These are phyloP conservation scores for Paracentrotus lividus DNA, from an alignment of 53 echinoderm and acorn worm species.

Conservation along the genomic window DNA sequence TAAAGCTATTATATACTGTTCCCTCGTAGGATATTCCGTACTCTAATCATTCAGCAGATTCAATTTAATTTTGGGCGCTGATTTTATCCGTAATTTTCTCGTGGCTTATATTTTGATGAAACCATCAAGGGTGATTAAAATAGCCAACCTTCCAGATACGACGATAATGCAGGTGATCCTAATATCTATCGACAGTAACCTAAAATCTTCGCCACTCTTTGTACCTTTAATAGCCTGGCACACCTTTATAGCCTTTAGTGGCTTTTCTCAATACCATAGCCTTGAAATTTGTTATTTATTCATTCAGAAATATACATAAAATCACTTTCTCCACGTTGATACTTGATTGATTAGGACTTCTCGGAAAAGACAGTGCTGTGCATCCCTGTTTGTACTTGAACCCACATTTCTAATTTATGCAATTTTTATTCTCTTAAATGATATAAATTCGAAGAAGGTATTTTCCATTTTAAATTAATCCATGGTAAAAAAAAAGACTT, in stretches of 20 bases:
- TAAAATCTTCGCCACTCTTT: not conserved
- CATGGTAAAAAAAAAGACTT: too few species aligned
- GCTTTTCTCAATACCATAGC: not conserved
- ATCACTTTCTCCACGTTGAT: not conserved
- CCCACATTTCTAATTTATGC: too few species aligned
- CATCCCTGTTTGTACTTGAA: too few species aligned
- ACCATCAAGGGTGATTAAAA: not conserved
- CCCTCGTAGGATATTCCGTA: not conserved
- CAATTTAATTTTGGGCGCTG: not conserved
- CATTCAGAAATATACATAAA: not conserved
- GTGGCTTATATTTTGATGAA: conserved; percentile 40
- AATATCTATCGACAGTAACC: not conserved
- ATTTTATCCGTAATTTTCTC: conserved; percentile 9
- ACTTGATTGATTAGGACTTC: not conserved
- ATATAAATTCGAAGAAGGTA: too few species aligned
- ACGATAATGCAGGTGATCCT: not conserved
- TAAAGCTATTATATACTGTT: not conserved
- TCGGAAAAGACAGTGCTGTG: too few species aligned
- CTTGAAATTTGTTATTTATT: too few species aligned
- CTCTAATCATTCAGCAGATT: not conserved
- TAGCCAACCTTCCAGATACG: not conserved
- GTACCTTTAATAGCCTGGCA: not conserved
- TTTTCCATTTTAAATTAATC: too few species aligned
- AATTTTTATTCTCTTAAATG: too few species aligned
- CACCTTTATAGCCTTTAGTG: not conserved